phyloP scores from a whole-genome alignment of 1,140 invertebrate genomes.

The Hestina assimilis region DNA sequence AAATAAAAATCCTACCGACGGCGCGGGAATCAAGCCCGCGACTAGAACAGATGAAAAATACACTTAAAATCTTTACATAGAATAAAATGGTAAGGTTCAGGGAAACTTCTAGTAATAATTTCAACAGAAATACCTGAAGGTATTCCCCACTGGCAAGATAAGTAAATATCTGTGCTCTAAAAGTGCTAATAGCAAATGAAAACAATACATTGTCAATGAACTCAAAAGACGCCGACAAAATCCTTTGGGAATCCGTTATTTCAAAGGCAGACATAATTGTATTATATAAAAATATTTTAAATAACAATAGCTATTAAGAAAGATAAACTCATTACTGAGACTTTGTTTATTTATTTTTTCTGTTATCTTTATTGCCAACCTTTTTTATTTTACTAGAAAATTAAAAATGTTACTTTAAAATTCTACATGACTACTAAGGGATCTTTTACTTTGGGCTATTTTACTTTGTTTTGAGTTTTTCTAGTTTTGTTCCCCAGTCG shows the following conservation, averaged over 20 bases:
- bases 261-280: not conserved
- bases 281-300: constrained; percentile 10
- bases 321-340: constrained; percentile 6
- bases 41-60: too few relatives aligned
- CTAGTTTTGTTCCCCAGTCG: too few relatives aligned
- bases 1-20: too few relatives aligned
- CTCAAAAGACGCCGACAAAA: constrained; percentile 14
- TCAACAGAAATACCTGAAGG: constrained; percentile 7
- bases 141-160: constrained; percentile 3
- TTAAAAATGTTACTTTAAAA: too few relatives aligned
- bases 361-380: not conserved
- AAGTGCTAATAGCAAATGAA: constrained; percentile 4
- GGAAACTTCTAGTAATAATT: too few relatives aligned
- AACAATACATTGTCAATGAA: constrained; percentile 9
- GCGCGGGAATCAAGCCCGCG: not conserved
- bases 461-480: too few relatives aligned
- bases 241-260: constrained; percentile 13
- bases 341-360: not conserved
- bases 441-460: too few relatives aligned
- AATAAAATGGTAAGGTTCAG: too few relatives aligned
- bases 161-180: not conserved
- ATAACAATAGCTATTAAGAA: constrained; percentile 3
- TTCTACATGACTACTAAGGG: too few relatives aligned
- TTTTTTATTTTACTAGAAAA: too few relatives aligned
- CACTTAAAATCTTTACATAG: too few relatives aligned